phyloP scores from a whole-genome alignment of 1,140 invertebrate species.

The Drosophila subpulchrella region DNA sequence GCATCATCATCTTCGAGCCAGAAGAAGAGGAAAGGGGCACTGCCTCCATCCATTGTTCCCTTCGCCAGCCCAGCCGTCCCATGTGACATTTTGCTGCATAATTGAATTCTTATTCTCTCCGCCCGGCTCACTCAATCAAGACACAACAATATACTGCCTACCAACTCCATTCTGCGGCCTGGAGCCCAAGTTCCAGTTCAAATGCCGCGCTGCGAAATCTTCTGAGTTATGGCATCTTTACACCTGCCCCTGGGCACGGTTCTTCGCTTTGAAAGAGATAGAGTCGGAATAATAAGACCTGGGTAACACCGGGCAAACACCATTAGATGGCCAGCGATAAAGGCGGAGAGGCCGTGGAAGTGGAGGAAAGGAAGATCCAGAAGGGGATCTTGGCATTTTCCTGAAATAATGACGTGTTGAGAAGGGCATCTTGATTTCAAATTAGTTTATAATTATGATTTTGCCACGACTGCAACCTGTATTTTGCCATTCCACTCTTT shows the following conservation, averaged over 20 bases:
- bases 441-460: slow-evolving; percentile 79
- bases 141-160: slow-evolving; percentile 23
- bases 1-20: slow-evolving; percentile 1
- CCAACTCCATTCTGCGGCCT: slow-evolving; percentile 3
- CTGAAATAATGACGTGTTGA: slow-evolving; percentile 66
- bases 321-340: slow-evolving; percentile 64
- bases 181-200: slow-evolving; percentile 40
- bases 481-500: slow-evolving; percentile 35
- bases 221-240: slow-evolving; percentile 74
- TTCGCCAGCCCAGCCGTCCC: slow-evolving; percentile 35
- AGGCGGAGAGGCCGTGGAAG: slow-evolving; percentile 19
- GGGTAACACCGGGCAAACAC: slow-evolving; percentile 46
- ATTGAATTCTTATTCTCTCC: slow-evolving; percentile 75
- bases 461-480: slow-evolving; percentile 39
- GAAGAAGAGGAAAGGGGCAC: slow-evolving; percentile 5
- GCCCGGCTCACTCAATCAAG: slow-evolving; percentile 35
- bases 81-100: slow-evolving; percentile 79
- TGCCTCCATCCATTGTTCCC: slow-evolving; percentile 18
- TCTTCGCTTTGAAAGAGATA: slow-evolving; percentile 37
- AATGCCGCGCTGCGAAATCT: slow-evolving; percentile 46
- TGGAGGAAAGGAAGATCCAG: no score
- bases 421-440: slow-evolving; percentile 74
- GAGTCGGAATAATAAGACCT: slow-evolving; percentile 25
- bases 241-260: slow-evolving; percentile 61
- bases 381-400: slow-evolving; percentile 28